Base-by-base conservation (phyloP, 2,113 vertebrate species). In the Proterorhinus semilunaris region DNA sequence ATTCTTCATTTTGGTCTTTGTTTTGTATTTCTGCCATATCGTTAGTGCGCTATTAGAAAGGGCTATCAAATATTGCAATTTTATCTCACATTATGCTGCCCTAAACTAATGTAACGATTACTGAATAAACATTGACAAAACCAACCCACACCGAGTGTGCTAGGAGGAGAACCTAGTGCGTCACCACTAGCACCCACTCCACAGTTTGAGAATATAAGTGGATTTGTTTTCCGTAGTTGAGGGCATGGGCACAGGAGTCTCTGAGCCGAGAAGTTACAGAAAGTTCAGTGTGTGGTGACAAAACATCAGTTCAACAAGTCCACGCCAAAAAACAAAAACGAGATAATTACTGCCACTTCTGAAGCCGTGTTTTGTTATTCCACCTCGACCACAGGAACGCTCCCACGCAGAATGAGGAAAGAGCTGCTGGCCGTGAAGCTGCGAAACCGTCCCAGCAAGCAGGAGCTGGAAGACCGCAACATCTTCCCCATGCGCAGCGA, bases 401-500 rank as follows among this genome's bases (percentile, higher is more conserved):
- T 99, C 85, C 96, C 96, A 0, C 93, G 96, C 76, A 93, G 94
- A 68, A 96, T 96, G 89, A 96, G 94, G 89, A 99, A 97, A 87
- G 97, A 99, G 74, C 92, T 99, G 55, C 87, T 99, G 90, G 93
- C 96, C 0, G 96, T 98, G 66, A 98, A 98, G 81, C 92, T 99
- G 49, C 87, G 96, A 55, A 98, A 97, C 90, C 90, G 97, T 55
- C 97, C 97, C 0, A 98, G 96, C 71, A 96, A 96, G 83, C 96
- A 98, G 89, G 97, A 99, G 82, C 87, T 99, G 84, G 96, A 99
- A 83, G 97, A 98, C 79, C 92, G 96, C 68, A 99, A 99, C 84
- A 97, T 99, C 84, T 98, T 99, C 91, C 97, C 97, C 3, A 87
- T 93, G 65, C 95, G 96, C 80, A 98, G 95, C 0, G 95, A 97